These are phyloP conservation scores for Dicaeum eximium DNA, from an alignment of 2,113 vertebrate species.

Conservation along the genomic window DNA sequence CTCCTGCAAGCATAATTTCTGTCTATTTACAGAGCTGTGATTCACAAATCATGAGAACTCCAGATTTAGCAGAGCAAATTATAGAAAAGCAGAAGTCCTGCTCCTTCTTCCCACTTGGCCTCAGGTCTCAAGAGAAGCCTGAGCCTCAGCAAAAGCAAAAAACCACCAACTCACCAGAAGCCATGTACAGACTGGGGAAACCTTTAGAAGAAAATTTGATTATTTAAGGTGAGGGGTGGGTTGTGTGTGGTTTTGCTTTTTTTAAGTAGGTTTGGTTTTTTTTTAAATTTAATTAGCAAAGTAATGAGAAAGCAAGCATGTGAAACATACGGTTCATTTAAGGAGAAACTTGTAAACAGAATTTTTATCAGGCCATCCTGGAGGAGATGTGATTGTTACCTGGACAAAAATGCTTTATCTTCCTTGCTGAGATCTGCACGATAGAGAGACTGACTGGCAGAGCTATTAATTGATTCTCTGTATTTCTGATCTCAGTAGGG, in stretches of 20 bases:
- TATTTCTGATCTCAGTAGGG: conserved; percentile 40
- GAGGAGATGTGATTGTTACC: conserved; percentile 41
- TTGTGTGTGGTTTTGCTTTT: neutral
- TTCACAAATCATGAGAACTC: neutral
- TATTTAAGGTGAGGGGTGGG: too few species aligned
- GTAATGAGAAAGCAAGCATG: neutral
- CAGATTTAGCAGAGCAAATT: neutral
- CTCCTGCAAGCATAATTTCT: neutral
- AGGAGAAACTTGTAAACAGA: neutral
- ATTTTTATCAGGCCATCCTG: conserved; percentile 34
- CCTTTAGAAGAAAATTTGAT: neutral
- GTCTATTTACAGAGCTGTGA: neutral
- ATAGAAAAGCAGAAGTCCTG: neutral
- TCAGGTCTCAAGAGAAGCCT: neutral
- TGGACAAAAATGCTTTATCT: conserved; percentile 54
- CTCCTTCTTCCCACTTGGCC: neutral
- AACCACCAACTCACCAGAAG: neutral
- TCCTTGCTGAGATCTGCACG: neutral
- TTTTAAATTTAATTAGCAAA: neutral
- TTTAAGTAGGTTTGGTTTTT: neutral
- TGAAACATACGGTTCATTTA: conserved; percentile 17
- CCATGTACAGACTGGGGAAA: neutral
- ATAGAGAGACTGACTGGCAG: conserved; percentile 40
- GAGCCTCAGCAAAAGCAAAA: neutral
- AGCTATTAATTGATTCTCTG: conserved; percentile 56